Base-by-base conservation (phyloP, 1,140 invertebrate species). In the Drosophila punjabiensis region DNA sequence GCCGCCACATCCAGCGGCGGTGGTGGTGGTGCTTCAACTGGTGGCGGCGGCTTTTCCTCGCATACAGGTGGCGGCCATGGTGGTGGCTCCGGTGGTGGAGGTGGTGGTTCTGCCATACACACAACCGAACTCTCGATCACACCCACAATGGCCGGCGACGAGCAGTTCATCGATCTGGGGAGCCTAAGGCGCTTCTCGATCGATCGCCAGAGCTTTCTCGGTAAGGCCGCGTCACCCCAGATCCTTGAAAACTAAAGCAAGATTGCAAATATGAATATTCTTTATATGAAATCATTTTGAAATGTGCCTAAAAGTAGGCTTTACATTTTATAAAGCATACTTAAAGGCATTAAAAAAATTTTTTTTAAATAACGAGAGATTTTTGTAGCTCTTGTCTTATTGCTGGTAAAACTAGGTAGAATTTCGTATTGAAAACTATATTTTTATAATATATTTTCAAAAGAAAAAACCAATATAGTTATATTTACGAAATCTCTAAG, bases 181-280 rank as follows among this genome's bases (percentile, higher is more conserved):
- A 93, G 92, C 75, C 77, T 93, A 52, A 84, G 92, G 56, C 92
- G 92, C 71, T 93, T 93, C 67, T 93, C 92, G 50, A 93, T 93
- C 68, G 92, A 93, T 92, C 92, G 92, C 37, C 92, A 93, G 67
- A 93, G 92, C 88, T 93, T 93, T 89, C 82, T 92, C 43, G 92
- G 92, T 93, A 93, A 93, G 92, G 62, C 41, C 39, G 37, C 58
- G 39, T 39, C 64, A 69, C 74, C 62, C 47, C 73, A 43, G 41
- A 10, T 32, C 39, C 74, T 20, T n/a, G 18, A 60, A 35, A 56
- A 32, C 13, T 11, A 14, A 52, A 20, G 1, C 43, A 67, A 64
- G 30, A 53, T 18, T 11, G 14, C 53, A 14, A 33, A 60, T 16
- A 16, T 41, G 14, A 35, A 4, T 33, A 7, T 9, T 13, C 9